Evolutionary conservation across 2,888 invertebrate species (phyloP).

Genomic region (Chironomus riparius): DNA sequence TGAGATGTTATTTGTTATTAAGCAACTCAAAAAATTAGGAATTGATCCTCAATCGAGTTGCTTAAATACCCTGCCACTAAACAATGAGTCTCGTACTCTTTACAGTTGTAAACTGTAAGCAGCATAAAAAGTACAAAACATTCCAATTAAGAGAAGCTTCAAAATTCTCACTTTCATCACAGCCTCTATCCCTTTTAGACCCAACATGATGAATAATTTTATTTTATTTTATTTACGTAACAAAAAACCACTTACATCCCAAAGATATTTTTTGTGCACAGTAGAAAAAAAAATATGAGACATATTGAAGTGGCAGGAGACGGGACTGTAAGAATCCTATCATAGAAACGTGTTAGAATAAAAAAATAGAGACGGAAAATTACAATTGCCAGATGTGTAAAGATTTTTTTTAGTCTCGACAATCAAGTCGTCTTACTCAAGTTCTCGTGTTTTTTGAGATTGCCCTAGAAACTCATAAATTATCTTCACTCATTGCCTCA

Average conservation of each 20-base stretch:
- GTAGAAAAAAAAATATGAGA: not conserved
- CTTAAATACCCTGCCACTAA: too few species aligned
- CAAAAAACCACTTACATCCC: not conserved
- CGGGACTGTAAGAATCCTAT: not conserved
- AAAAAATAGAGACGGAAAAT: not conserved
- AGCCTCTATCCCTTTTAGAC: not conserved
- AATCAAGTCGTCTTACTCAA: not conserved
- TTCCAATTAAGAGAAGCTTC: too few species aligned
- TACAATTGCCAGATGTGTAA: conserved; percentile 21
- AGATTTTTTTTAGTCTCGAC: not conserved
- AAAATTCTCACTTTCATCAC: too few species aligned
- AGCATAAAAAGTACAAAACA: too few species aligned
- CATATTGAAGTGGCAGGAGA: not conserved
- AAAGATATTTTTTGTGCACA: not conserved
- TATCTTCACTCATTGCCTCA: not conserved
- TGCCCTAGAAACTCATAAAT: not conserved
- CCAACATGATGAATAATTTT: not conserved
- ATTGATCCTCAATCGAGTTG: too few species aligned
- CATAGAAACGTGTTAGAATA: not conserved
- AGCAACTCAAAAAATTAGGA: too few species aligned
- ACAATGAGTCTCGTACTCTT: too few species aligned
- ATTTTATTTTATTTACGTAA: not conserved
- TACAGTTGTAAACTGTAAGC: too few species aligned
- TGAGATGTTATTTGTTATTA: too few species aligned
- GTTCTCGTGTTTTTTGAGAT: not conserved